phyloP scores from a whole-genome alignment of 2,797 vertebrate genomes.

The Rhinoraja longicauda region DNA sequence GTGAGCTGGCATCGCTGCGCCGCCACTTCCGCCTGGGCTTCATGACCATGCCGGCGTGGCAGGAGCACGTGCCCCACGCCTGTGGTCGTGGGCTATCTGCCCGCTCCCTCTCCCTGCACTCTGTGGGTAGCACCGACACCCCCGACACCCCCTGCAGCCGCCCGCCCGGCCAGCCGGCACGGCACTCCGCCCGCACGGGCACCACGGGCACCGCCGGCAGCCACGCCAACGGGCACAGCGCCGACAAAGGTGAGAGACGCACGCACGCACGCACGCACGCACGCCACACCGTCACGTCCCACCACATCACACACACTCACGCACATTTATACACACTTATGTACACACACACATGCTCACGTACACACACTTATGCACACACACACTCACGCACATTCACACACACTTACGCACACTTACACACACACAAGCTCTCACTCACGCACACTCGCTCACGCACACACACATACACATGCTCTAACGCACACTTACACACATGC shows the following conservation, averaged over 20 bases:
- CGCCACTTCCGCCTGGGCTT: conserved; percentile 90
- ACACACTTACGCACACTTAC: too few species aligned
- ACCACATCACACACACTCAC: too few species aligned
- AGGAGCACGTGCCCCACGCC: conserved; percentile 82
- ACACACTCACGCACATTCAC: too few species aligned
- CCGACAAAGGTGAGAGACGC: conserved; percentile 46
- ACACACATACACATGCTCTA: too few species aligned
- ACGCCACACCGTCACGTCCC: too few species aligned
- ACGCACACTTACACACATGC: too few species aligned
- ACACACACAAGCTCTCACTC: too few species aligned
- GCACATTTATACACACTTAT: too few species aligned
- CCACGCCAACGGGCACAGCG: conserved; percentile 49
- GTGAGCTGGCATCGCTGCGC: conserved; percentile 80
- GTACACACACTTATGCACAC: too few species aligned
- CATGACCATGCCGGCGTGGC: conserved; percentile 90
- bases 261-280: background rate
- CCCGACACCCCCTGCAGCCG: conserved; percentile 60
- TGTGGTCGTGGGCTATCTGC: conserved; percentile 84
- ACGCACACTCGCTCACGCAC: too few species aligned
- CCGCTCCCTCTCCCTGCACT: conserved; percentile 85
- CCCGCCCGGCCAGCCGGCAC: conserved; percentile 69
- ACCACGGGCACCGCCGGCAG: conserved; percentile 44
- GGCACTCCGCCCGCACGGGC: too few species aligned
- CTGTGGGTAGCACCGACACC: conserved; percentile 76
- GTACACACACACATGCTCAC: too few species aligned